A percentile compares a stretch with the other conserved stretches of the same genome.
These are phyloP conservation scores for Paratilapia polleni DNA, from an alignment of 2,113 vertebrate genomes.

Conservation along the genomic window DNA sequence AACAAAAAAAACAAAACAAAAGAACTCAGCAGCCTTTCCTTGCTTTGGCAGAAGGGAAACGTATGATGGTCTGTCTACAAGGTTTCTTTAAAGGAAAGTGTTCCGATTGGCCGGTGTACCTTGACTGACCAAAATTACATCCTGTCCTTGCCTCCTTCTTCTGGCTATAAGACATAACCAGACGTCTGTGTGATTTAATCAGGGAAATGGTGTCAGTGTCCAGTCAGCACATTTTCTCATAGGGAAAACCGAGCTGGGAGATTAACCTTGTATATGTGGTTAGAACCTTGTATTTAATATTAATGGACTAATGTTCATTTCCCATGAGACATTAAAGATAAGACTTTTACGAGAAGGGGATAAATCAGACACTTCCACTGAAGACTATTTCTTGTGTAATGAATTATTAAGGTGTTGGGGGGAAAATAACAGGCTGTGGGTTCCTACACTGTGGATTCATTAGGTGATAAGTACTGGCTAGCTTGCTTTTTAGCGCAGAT, in stretches of 20 bases:
- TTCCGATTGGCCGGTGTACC: background rate
- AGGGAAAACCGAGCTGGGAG: background rate
- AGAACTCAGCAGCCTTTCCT: background rate
- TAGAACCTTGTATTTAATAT: constrained; percentile 18
- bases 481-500: constrained; percentile 11
- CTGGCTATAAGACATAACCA: background rate
- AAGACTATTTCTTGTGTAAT: constrained; percentile 31
- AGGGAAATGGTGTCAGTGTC: constrained; percentile 40
- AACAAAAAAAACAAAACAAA: background rate
- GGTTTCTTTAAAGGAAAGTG: background rate
- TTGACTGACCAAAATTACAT: constrained; percentile 32
- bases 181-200: constrained; percentile 27
- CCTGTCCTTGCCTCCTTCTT: background rate
- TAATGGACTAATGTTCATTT: constrained; percentile 40
- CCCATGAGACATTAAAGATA: constrained; percentile 27
- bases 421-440: background rate
- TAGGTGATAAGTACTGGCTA: constrained; percentile 18
- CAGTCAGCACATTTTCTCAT: constrained; percentile 47
- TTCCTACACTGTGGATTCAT: constrained; percentile 25
- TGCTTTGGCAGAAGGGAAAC: background rate
- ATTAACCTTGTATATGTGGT: constrained; percentile 2
- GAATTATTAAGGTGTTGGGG: constrained; percentile 41
- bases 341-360: background rate
- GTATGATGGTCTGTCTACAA: background rate
- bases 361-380: background rate